Percentiles rank a stretch among this genome's conserved stretches.
Conservation (phyloP, 2,113 vertebrate species). For the Cairina moschata region DNA sequence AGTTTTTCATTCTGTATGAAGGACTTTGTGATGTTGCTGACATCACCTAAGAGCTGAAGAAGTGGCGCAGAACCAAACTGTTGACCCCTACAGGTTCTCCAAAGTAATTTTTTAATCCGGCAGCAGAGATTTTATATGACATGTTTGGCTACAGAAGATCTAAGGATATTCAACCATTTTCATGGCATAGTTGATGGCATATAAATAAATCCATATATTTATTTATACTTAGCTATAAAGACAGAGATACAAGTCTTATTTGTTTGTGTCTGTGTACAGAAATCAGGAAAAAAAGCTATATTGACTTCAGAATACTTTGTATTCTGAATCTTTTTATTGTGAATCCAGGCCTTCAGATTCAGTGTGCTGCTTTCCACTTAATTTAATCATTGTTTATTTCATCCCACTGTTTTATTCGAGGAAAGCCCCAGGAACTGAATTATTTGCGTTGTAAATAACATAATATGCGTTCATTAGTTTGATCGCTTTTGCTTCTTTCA, state of each 20-base stretch:
- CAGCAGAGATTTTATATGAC: neutral
- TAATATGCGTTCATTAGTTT: slow-evolving; percentile 69
- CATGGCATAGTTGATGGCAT: neutral
- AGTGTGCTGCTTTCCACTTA: slow-evolving; percentile 42
- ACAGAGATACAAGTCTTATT: neutral
- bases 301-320: slow-evolving; percentile 28
- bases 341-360: slow-evolving; percentile 24
- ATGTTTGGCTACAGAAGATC: neutral
- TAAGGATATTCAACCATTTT: neutral
- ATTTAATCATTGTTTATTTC: slow-evolving; percentile 67
- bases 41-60: neutral
- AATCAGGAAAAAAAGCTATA: neutral
- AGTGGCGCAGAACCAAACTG: neutral
- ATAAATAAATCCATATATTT: neutral
- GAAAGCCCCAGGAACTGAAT: slow-evolving; percentile 66
- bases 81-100: neutral
- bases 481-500: slow-evolving; percentile 68
- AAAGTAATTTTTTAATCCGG: slow-evolving; percentile 1
- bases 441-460: slow-evolving; percentile 72
- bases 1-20: neutral
- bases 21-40: neutral
- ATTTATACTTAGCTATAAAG: neutral
- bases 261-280: neutral
- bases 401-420: slow-evolving; percentile 55
- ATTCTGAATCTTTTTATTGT: neutral